phyloP scores from a whole-genome alignment of 1,140 invertebrate genomes.

The Caenorhabditis tropicalis region DNA sequence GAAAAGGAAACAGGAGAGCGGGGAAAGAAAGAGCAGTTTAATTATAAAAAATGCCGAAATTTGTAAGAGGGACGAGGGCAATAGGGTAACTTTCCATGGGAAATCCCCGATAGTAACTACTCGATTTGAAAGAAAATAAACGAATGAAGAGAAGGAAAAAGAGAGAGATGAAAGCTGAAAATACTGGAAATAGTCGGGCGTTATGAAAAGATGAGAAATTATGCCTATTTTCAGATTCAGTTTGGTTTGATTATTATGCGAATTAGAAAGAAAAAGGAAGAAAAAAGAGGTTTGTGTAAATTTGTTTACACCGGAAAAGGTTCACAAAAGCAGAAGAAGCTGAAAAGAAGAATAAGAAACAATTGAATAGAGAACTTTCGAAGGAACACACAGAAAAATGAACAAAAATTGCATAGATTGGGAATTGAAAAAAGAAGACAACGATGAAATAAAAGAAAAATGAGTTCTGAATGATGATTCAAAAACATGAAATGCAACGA shows the following conservation, averaged over 20 bases:
- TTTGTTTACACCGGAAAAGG: neutral
- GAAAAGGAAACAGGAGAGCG: neutral
- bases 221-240: constrained; percentile 36
- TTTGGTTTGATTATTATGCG: neutral
- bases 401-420: constrained; percentile 10
- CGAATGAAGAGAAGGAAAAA: too few relatives aligned
- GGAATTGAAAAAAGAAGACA: neutral
- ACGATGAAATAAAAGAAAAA: neutral
- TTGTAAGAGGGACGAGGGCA: neutral
- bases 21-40: neutral
- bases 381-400: neutral
- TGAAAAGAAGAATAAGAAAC: neutral
- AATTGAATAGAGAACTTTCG: neutral
- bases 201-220: constrained; percentile 4
- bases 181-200: constrained; percentile 12
- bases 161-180: constrained; percentile 40
- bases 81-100: constrained; percentile 20
- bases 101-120: constrained; percentile 3
- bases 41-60: constrained; percentile 16
- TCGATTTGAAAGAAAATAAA: constrained; percentile 6
- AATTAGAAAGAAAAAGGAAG: neutral
- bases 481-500: neutral
- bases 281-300: neutral
- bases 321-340: neutral
- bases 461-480: neutral